Conservation (phyloP, 2,113 vertebrate genomes). For the Eurypyga helias region DNA sequence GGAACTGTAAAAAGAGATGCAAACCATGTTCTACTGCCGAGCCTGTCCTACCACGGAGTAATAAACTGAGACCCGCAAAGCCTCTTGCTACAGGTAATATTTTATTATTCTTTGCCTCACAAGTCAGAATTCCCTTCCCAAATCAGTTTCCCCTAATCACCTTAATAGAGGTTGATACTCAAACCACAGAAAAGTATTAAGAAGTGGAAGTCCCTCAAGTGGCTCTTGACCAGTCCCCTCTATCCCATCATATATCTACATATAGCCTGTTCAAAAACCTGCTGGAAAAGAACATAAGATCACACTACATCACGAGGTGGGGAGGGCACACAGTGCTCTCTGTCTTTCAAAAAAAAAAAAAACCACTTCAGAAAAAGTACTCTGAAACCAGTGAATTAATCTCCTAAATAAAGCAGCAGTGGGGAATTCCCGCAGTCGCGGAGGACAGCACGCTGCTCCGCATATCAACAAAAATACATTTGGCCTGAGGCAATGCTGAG, state of each 20-base stretch:
- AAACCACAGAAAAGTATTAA: not conserved
- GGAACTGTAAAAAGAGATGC: not conserved
- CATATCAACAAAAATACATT: slow-evolving; percentile 75
- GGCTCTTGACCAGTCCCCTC: not conserved
- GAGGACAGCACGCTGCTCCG: slow-evolving; percentile 22
- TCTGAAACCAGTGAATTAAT: slow-evolving; percentile 60
- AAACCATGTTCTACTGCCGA: not conserved
- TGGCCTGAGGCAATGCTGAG: slow-evolving; percentile 72
- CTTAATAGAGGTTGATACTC: not conserved
- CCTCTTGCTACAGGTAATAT: not conserved
- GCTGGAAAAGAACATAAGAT: not conserved
- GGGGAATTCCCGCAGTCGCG: slow-evolving; percentile 52
- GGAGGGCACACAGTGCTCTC: not conserved
- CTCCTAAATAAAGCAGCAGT: slow-evolving; percentile 66
- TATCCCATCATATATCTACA: not conserved
- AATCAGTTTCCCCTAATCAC: not conserved
- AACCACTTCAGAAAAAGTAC: slow-evolving; percentile 4
- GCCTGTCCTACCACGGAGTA: fast-evolving
- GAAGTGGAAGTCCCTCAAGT: not conserved
- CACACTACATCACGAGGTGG: not conserved
- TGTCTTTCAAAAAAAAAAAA: not conserved
- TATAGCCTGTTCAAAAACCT: not conserved
- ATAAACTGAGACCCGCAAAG: not conserved
- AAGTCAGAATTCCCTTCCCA: not conserved
- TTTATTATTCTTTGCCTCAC: not conserved